These are phyloP conservation scores for Phymanthus crucifer DNA, from an alignment of 92 coral and sea anemone genomes.

Conservation along the genomic window DNA sequence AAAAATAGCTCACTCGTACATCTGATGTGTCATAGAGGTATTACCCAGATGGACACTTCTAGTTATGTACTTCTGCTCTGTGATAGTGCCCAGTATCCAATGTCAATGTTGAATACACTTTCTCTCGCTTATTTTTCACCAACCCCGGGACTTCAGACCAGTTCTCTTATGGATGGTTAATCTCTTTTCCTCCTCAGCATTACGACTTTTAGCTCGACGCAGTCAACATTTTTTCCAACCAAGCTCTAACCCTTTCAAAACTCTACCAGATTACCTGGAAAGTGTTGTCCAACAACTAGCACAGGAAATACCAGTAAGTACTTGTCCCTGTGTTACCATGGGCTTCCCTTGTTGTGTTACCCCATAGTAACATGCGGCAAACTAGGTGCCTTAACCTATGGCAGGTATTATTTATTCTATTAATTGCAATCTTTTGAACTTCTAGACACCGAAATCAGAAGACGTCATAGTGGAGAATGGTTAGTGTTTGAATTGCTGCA, in stretches of 20 bases:
- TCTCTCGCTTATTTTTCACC: no score
- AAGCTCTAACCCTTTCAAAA: constrained; percentile 91
- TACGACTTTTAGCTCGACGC: constrained; percentile 91
- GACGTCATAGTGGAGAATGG: constrained; percentile 30
- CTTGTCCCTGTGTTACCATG: background rate
- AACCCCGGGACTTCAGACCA: no score
- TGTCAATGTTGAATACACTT: no score
- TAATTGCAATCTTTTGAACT: background rate
- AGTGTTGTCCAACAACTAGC: constrained; percentile 84
- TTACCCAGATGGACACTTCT: no score
- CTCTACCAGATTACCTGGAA: constrained; percentile 89
- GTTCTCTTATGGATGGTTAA: background rate
- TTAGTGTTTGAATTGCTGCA: no score
- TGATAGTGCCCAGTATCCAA: no score
- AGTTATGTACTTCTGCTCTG: no score
- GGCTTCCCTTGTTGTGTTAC: background rate
- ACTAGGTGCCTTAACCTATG: no score
- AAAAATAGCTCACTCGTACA: no score
- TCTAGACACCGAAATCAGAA: constrained; percentile 19
- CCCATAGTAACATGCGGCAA: no score
- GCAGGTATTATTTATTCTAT: background rate
- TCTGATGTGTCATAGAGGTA: no score
- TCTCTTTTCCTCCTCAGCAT: constrained; percentile 49
- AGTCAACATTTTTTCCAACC: constrained; percentile 99
- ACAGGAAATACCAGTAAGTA: constrained; percentile 69